Conservation (phyloP, 2,888 invertebrate species). For the Drosophila affinis region DNA sequence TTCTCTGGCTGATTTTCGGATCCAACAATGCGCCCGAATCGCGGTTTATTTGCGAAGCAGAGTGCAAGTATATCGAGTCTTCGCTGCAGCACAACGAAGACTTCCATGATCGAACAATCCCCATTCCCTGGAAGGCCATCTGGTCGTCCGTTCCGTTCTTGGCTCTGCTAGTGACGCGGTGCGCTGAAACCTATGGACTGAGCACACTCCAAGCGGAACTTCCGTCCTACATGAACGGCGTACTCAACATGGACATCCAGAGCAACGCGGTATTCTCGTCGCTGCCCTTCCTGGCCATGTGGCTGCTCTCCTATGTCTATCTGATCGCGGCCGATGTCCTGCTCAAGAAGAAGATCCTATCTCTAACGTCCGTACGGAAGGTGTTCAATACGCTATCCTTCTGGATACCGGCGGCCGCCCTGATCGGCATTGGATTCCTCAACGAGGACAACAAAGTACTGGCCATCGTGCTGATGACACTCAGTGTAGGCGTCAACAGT, state of each 20-base stretch:
- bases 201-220: slow-evolving; percentile 88
- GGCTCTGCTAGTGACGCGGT: slow-evolving; percentile 85
- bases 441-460: slow-evolving; percentile 80
- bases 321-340: slow-evolving; percentile 84
- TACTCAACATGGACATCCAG: slow-evolving; percentile 86
- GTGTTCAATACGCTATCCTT: slow-evolving; percentile 79
- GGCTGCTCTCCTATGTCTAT: slow-evolving; percentile 84
- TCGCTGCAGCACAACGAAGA: slow-evolving; percentile 79
- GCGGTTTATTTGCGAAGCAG: slow-evolving; percentile 85
- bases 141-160: slow-evolving; percentile 87
- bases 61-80: slow-evolving; percentile 86
- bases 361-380: slow-evolving; percentile 78
- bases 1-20: slow-evolving; percentile 85
- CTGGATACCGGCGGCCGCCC: slow-evolving; percentile 85
- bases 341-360: slow-evolving; percentile 81
- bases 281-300: slow-evolving; percentile 85
- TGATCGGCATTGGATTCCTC: slow-evolving; percentile 85
- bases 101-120: slow-evolving; percentile 69
- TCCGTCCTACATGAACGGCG: slow-evolving; percentile 87
- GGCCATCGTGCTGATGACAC: slow-evolving; percentile 85
- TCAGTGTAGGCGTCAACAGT: slow-evolving; percentile 85
- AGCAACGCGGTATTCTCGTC: slow-evolving; percentile 85
- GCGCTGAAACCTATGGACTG: slow-evolving; percentile 88
- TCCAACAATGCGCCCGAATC: slow-evolving; percentile 86
- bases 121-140: slow-evolving; percentile 87